Evolutionary conservation across 1,140 invertebrate species (phyloP).

Genomic region (Anoplolepis gracilipes): DNA sequence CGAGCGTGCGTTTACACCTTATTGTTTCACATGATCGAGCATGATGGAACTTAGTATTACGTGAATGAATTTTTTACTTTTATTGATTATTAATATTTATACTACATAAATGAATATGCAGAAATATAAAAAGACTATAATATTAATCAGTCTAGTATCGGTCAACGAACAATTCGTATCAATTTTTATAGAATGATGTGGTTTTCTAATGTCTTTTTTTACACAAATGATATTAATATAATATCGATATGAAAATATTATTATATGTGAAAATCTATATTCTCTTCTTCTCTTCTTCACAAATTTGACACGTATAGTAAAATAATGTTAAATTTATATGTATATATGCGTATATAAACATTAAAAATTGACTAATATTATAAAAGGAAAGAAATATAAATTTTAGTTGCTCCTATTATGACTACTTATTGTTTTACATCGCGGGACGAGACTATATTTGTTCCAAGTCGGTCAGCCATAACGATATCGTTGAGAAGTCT

Average conservation of each 20-base stretch:
- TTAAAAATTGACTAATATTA: not conserved
- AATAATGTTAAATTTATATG: not conserved
- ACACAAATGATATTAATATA: not conserved
- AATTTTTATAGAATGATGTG: slow-evolving; percentile 14
- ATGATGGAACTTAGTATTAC: slow-evolving; percentile 16
- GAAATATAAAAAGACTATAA: not conserved
- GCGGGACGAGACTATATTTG: slow-evolving; percentile 25
- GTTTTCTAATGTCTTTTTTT: not conserved
- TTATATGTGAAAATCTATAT: not conserved
- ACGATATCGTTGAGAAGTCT: slow-evolving; percentile 48
- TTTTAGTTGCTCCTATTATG: not conserved
- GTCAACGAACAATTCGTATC: not conserved
- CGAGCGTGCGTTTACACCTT: slow-evolving; percentile 13
- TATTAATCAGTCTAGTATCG: not conserved
- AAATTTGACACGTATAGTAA: not conserved
- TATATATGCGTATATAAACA: not conserved
- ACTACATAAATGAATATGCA: not conserved
- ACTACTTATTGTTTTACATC: slow-evolving; percentile 15
- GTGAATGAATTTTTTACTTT: not conserved
- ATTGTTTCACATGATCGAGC: slow-evolving; percentile 13
- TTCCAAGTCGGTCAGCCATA: slow-evolving; percentile 48
- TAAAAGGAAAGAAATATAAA: not conserved
- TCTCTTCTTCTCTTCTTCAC: too few relatives aligned
- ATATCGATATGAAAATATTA: not conserved
- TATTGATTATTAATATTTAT: not conserved